These are phyloP conservation scores for Drosophila pruinosa DNA, from an alignment of 1,140 invertebrate genomes.

Conservation along the genomic window DNA sequence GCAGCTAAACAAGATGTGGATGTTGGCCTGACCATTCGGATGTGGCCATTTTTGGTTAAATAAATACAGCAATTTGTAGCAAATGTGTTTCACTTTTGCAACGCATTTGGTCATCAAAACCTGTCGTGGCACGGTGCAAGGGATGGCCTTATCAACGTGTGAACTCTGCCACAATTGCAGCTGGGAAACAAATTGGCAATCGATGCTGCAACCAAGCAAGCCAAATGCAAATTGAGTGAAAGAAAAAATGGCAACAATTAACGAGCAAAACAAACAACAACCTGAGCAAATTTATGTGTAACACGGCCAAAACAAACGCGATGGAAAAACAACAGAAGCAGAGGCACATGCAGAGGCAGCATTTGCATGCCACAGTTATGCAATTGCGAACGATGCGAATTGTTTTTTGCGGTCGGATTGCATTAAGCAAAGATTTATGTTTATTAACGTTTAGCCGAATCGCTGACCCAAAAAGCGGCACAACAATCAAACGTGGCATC, in stretches of 20 bases:
- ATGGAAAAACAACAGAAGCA: background rate
- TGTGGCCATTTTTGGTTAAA: constrained; percentile 46
- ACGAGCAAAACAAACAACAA: constrained; percentile 41
- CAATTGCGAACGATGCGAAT: constrained; percentile 58
- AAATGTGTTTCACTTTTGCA: constrained; percentile 45
- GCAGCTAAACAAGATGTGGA: constrained; percentile 31
- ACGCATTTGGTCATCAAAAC: constrained; percentile 21
- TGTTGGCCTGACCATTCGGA: constrained; percentile 44
- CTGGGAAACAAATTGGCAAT: constrained; percentile 71
- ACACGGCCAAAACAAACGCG: constrained; percentile 49
- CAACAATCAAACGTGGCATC: constrained; percentile 63
- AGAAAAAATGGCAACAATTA: constrained; percentile 68
- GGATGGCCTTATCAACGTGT: background rate
- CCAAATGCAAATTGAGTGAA: constrained; percentile 57
- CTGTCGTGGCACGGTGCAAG: background rate
- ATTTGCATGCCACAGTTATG: constrained; percentile 63
- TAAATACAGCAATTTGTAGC: constrained; percentile 31
- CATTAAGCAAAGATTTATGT: constrained; percentile 73
- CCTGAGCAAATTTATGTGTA: constrained; percentile 70
- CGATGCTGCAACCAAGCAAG: constrained; percentile 63
- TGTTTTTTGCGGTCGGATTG: constrained; percentile 62
- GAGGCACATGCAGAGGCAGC: constrained; percentile 35
- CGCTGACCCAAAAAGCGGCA: constrained; percentile 66
- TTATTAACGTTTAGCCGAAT: constrained; percentile 78
- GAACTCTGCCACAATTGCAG: constrained; percentile 11